These are phyloP conservation scores for Lycocerus yunnanus DNA, from an alignment of 2,888 invertebrate genomes.

Conservation along the genomic window DNA sequence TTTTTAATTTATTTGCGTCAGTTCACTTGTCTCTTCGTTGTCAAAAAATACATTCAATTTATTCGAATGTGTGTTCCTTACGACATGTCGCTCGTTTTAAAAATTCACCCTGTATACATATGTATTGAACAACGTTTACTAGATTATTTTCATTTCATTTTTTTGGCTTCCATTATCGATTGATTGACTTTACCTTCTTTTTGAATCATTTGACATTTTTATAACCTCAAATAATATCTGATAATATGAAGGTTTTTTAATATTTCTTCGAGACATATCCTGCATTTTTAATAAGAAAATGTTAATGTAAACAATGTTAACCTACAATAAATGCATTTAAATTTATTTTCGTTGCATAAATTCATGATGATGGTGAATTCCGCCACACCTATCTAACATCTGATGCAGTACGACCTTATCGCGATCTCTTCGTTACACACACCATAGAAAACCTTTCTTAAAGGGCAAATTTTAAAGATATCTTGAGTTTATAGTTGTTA, in stretches of 20 bases:
- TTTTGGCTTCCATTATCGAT: background rate
- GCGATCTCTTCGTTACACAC: background rate
- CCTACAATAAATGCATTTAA: background rate
- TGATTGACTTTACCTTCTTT: background rate
- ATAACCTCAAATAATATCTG: background rate
- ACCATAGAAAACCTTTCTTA: background rate
- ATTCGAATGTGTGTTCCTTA: no score
- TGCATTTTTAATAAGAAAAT: background rate
- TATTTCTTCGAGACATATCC: background rate
- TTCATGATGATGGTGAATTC: background rate
- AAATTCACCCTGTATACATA: no score
- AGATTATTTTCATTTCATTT: background rate
- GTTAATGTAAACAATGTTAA: background rate
- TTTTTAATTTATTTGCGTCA: no score
- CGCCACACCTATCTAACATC: background rate
- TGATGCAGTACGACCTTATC: background rate
- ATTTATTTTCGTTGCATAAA: background rate
- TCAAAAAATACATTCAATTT: no score
- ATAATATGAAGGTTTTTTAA: background rate
- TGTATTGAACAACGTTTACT: no score
- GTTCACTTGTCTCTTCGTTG: no score
- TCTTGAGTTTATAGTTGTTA: no score
- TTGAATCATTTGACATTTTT: background rate
- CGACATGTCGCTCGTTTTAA: no score
- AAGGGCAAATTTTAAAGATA: background rate